These are phyloP conservation scores for Leptonema lineaticorne DNA, from an alignment of 1,140 invertebrate species.

Conservation along the genomic window DNA sequence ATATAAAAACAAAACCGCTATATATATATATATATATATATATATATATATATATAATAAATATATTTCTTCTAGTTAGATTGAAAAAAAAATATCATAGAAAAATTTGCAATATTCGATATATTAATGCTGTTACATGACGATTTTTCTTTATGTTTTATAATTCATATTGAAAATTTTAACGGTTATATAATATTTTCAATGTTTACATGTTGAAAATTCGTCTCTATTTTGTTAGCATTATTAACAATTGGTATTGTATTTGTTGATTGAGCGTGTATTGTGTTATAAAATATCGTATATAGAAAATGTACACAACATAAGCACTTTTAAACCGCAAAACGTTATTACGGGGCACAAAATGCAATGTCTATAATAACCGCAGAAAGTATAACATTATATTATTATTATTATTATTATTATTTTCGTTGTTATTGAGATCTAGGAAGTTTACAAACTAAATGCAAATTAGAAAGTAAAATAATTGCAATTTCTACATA, in stretches of 20 bases:
- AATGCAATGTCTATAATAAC: conserved; percentile 19
- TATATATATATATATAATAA: background rate
- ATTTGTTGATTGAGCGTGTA: no score
- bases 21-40: background rate
- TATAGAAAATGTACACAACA: background rate
- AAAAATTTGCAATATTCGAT: no score
- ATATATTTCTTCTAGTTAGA: background rate
- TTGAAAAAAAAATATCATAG: no score
- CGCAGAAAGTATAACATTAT: conserved; percentile 20
- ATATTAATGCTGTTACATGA: no score
- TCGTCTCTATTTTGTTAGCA: no score
- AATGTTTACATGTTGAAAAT: no score
- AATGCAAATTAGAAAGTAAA: conserved; percentile 34
- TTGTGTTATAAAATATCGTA: no score
- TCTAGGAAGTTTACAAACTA: conserved; percentile 34
- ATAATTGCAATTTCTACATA: conserved; percentile 32
- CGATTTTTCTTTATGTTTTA: no score
- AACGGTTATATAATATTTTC: no score
- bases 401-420: background rate
- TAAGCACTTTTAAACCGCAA: conserved; percentile 1
- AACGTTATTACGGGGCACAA: conserved; percentile 1
- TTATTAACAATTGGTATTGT: no score
- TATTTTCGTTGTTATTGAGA: conserved; percentile 14
- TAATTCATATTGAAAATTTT: no score
- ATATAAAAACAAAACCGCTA: background rate